Percentiles rank a stretch among this genome's conserved stretches.
Evolutionary conservation across 2,113 vertebrate genomes (phyloP).

Genomic region (Acanthisitta chloris): DNA sequence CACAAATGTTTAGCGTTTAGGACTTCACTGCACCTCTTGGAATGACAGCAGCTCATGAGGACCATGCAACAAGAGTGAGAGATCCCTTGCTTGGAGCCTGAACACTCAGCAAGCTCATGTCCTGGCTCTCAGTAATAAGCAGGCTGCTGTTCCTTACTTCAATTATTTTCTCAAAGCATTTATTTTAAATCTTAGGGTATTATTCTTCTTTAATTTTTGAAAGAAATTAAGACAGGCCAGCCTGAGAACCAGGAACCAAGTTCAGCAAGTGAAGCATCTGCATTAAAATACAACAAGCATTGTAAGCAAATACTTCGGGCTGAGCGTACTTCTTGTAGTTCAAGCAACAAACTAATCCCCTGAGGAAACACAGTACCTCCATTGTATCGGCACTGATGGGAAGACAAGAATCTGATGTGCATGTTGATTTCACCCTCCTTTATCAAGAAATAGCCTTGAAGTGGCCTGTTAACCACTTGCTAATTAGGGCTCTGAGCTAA

Average conservation of each 20-base stretch:
- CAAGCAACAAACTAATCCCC: neutral
- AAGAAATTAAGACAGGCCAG: neutral
- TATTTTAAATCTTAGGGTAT: neutral
- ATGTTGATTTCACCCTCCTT: neutral
- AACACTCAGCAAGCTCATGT: neutral
- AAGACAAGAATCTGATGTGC: neutral
- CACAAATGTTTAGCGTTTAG: neutral
- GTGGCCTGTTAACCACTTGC: neutral
- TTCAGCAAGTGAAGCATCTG: neutral
- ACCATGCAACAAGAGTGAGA: neutral
- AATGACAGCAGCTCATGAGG: neutral
- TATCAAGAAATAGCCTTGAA: neutral
- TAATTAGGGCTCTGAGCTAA: neutral
- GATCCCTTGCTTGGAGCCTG: neutral
- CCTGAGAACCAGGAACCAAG: neutral
- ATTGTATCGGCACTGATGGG: neutral
- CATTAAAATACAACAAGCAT: neutral
- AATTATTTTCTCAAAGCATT: rapidly evolving
- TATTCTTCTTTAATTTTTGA: neutral
- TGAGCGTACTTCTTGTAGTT: neutral
- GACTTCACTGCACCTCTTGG: neutral
- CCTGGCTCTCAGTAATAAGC: neutral
- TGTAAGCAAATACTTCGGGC: neutral
- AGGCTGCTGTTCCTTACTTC: neutral
- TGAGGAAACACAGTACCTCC: neutral